Conservation (phyloP, 2,888 invertebrate genomes). For the Chrysopilus asiliformis region DNA sequence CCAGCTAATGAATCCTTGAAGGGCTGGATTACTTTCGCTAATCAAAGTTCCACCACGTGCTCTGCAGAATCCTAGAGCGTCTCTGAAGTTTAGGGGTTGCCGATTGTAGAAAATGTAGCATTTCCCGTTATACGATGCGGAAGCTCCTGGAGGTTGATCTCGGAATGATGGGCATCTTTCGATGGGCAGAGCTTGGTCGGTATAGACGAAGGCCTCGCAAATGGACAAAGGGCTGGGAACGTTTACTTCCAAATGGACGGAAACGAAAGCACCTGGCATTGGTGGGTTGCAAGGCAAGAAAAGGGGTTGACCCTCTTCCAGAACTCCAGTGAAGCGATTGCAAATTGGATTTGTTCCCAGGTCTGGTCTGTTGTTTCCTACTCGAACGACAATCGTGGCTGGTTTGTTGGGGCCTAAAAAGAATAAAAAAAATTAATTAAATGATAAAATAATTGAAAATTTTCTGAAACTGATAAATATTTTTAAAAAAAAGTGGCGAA, state of each 20-base stretch:
- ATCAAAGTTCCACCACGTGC: slow-evolving; percentile 72
- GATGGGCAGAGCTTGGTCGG: slow-evolving; percentile 80
- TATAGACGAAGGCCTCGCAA: slow-evolving; percentile 89
- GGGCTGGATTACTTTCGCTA: slow-evolving; percentile 83
- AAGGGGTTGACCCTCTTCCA: slow-evolving; percentile 81
- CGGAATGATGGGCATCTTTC: slow-evolving; percentile 86
- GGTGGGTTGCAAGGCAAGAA: slow-evolving; percentile 89
- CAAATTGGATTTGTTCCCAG: slow-evolving; percentile 84
- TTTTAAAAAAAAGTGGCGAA: neutral
- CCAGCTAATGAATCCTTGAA: slow-evolving; percentile 91
- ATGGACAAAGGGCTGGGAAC: slow-evolving; percentile 67
- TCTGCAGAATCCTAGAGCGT: slow-evolving; percentile 67
- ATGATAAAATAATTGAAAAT: neutral
- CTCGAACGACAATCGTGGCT: slow-evolving; percentile 76
- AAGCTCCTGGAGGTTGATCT: slow-evolving; percentile 84
- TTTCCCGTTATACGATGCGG: slow-evolving; percentile 88
- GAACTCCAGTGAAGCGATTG: slow-evolving; percentile 72
- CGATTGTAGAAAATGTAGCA: slow-evolving; percentile 89
- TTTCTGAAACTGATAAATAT: neutral
- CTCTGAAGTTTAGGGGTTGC: slow-evolving; percentile 66
- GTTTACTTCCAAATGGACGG: slow-evolving; percentile 73
- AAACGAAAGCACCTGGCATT: slow-evolving; percentile 90
- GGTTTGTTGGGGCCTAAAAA: slow-evolving; percentile 56
- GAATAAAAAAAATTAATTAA: neutral
- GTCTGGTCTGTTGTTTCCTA: slow-evolving; percentile 86